Base-by-base conservation (phyloP, 2,888 invertebrate species). In the Epicampocera succincta region DNA sequence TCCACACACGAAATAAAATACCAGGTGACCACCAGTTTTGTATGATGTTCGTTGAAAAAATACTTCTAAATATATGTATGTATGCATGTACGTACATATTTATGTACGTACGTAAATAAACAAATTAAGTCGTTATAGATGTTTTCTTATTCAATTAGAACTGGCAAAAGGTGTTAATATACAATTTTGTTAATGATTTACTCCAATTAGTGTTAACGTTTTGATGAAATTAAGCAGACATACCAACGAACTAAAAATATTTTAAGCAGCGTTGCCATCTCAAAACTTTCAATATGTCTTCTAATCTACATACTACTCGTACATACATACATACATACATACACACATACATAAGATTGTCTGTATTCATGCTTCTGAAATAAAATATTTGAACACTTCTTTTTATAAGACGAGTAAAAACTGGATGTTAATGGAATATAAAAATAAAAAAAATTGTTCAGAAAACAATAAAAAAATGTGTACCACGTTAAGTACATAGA, bases 181-280 rank as follows among this genome's bases (percentile, higher is more conserved):
- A 76, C 44, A n/a, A 76, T 52, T 69, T 76, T 44, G 50, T 21
- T 76, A 61, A 60, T 38, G 66, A 61, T 69, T 38, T 76, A 69
- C 69, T 69, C 54, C 61, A 68, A 69, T 76, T 60, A 75, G 50
- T 38, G 44, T 52, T 52, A n/a, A 52, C 9, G 38, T 13, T 40
- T 50, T 29, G 12, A 72, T 21, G n/a, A 8, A 46, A 44, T 56
- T 56, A n/a, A 33, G n/a, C 65, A 52, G 38, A 9, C 40, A 48
- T 4, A 44, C 3, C 17, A 17, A 33, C 6, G 12, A 12, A 19
- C 2, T 54, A 5, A 38, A 11, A 40, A 9, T 40, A 2, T 13
- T 13, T 3, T 44, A 2, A 13, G n/a, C 33, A 33, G 33, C 25
- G 25, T 25, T 25, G 25, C 25, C 25, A 25, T n/a, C n/a, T n/a